These are phyloP conservation scores for Zonotrichia albicollis DNA, from an alignment of 2,797 vertebrate species.

Conservation along the genomic window DNA sequence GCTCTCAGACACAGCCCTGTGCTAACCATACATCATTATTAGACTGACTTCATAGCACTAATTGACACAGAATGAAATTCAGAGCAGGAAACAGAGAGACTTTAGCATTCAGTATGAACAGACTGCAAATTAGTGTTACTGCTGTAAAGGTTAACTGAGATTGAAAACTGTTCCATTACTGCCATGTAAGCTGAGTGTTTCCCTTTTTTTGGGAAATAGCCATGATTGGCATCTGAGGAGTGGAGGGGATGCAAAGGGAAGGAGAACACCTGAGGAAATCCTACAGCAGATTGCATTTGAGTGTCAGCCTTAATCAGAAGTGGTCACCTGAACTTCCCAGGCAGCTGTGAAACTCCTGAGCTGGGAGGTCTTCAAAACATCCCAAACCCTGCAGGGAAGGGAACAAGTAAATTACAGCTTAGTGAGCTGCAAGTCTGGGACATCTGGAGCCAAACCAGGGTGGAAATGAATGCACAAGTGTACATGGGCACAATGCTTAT, in stretches of 20 bases:
- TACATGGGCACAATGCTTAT: neutral
- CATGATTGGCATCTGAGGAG: neutral
- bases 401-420: neutral
- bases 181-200: neutral
- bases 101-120: constrained; percentile 26
- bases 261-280: neutral
- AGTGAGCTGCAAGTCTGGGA: neutral
- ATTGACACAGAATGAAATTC: constrained; percentile 67
- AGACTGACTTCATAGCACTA: constrained; percentile 48
- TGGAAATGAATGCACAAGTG: neutral
- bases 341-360: neutral
- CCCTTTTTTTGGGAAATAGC: neutral
- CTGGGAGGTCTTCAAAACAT: neutral
- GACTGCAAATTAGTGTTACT: constrained; percentile 31
- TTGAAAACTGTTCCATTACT: constrained; percentile 20
- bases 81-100: constrained; percentile 11
- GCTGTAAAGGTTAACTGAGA: constrained; percentile 66
- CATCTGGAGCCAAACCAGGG: neutral
- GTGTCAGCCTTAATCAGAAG: neutral
- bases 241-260: neutral
- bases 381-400: neutral
- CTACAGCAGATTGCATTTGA: neutral
- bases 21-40: constrained; percentile 62
- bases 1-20: neutral
- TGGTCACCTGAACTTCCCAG: neutral